These are phyloP conservation scores for Aplocera efformata DNA, from an alignment of 2,888 invertebrate species.

Conservation along the genomic window DNA sequence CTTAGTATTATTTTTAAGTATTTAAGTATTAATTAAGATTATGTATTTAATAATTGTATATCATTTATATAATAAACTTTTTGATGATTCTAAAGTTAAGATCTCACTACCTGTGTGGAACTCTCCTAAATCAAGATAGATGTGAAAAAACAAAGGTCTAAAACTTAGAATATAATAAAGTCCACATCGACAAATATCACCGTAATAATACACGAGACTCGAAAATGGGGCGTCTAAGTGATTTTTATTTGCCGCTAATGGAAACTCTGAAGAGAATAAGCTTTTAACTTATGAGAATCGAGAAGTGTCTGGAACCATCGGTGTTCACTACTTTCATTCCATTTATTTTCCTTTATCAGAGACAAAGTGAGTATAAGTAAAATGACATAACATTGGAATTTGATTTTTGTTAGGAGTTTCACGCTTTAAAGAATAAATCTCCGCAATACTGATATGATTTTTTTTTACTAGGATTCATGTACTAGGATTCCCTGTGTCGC, in stretches of 20 bases:
- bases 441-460: too few relatives aligned
- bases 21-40: too few relatives aligned
- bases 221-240: constrained; percentile 36
- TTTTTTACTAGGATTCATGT: too few relatives aligned
- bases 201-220: constrained; percentile 11
- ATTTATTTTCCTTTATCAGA: constrained; percentile 13
- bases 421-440: not conserved
- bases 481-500: too few relatives aligned
- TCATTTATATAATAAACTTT: too few relatives aligned
- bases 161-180: not conserved
- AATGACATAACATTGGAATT: constrained; percentile 10
- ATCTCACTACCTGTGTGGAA: too few relatives aligned
- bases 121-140: too few relatives aligned
- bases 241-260: constrained; percentile 39
- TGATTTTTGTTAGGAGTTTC: constrained; percentile 12
- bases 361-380: constrained; percentile 14
- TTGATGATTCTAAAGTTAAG: too few relatives aligned
- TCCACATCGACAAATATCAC: too few relatives aligned
- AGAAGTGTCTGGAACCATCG: constrained; percentile 21
- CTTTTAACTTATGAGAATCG: constrained; percentile 36
- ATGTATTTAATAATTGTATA: too few relatives aligned
- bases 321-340: constrained; percentile 12
- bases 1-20: too few relatives aligned
- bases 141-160: too few relatives aligned
- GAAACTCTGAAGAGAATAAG: constrained; percentile 30